Evolutionary conservation across 2,888 invertebrate genomes (phyloP), one percentile per base, ranked within the genome.

Genomic region (Cataglyphis altisquamis): DNA sequence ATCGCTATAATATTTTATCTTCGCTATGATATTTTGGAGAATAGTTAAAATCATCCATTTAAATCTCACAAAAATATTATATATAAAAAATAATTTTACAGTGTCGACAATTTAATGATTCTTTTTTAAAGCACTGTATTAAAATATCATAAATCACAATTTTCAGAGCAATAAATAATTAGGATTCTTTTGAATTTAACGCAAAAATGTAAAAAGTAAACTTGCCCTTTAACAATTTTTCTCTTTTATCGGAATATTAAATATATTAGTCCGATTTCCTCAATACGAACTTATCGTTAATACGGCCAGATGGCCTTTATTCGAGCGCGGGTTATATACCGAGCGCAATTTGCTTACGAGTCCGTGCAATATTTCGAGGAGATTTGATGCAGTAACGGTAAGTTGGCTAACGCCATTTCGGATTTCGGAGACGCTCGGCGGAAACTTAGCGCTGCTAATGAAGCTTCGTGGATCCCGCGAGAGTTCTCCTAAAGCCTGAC

Each of bases 361-460:
- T 80, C 60, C 18, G 25, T 45, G 72, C 25, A 45, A 80, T 80
- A 80, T 80, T 80, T 80, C 60, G 60, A 72, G 36, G 36, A 80
- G 78, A 80, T 80, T 80, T 80, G 78, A 78, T 78, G 45, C 32
- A 36, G 70, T 70, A 70, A 45, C 32, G 29, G 70, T 60, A 80
- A 80, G 72, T 80, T 80, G 78, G 78, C 78, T 80, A 72, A 80
- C 60, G 78, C 72, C 60, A 80, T 80, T 78, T 80, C 72, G 60
- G 60, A 78, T 78, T 72, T 78, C 60, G 72, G 70, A 72, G 78
- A 72, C 60, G 72, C 72, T 45, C n/a, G 57, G 21, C 70, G 60
- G 78, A 80, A 80, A 80, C 78, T 80, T 80, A 72, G 78, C 48
- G 72, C 78, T 80, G 78, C 60, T 80, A 80, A 80, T 80, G 78